A percentile compares a stretch with the other conserved stretches of the same genome.
Evolutionary conservation across 1,140 invertebrate genomes (phyloP).

Genomic region (Aradophagus sp.): DNA sequence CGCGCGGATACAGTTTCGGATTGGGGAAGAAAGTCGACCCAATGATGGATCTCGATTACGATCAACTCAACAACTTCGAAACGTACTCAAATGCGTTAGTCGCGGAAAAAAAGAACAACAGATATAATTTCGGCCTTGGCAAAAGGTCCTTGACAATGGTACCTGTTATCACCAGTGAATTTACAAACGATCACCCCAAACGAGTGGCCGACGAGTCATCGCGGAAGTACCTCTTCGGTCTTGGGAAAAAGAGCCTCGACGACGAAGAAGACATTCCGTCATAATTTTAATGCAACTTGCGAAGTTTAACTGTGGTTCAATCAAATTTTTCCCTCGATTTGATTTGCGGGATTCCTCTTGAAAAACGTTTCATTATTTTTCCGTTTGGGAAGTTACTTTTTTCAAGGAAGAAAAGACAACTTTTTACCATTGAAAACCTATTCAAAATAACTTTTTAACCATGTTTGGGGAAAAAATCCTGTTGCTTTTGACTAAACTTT

Average conservation of each 20-base stretch:
- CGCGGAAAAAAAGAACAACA: constrained; percentile 61
- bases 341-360: too few species aligned
- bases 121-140: constrained; percentile 64
- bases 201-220: constrained; percentile 52
- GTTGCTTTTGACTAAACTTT: too few species aligned
- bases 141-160: constrained; percentile 58
- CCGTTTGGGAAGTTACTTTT: too few species aligned
- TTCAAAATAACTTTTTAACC: too few species aligned
- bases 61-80: constrained; percentile 20
- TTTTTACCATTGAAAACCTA: too few species aligned
- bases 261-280: constrained; percentile 50
- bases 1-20: constrained; percentile 72
- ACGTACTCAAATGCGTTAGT: constrained; percentile 31
- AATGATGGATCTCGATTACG: constrained; percentile 27
- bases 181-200: constrained; percentile 28
- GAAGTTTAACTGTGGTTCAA: too few species aligned
- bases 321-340: too few species aligned
- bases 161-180: neutral
- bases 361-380: too few species aligned
- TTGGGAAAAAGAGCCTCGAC: constrained; percentile 67
- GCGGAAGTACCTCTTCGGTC: constrained; percentile 66
- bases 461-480: too few species aligned
- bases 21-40: constrained; percentile 69
- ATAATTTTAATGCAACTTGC: too few species aligned
- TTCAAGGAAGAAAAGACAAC: too few species aligned